These are phyloP conservation scores for Ceyx margarethae DNA, from an alignment of 2,113 vertebrate genomes.

Conservation along the genomic window DNA sequence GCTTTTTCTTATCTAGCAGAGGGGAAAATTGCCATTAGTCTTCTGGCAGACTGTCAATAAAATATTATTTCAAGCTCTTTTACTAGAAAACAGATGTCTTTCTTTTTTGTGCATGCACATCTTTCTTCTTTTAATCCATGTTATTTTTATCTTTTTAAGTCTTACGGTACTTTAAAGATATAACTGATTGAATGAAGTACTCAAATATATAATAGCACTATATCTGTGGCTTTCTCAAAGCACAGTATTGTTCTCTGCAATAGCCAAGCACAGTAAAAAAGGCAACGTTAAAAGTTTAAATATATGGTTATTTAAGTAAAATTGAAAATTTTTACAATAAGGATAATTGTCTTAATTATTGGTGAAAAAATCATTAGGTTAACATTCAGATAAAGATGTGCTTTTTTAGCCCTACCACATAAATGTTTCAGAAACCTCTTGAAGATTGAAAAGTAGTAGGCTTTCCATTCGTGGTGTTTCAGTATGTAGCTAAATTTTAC, in stretches of 20 bases:
- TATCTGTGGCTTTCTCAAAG: not conserved
- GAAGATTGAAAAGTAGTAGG: not conserved
- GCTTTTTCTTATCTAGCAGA: not conserved
- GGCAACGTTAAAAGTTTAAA: not conserved
- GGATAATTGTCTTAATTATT: not conserved
- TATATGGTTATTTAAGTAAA: not conserved
- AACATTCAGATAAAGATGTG: not conserved
- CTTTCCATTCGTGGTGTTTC: not conserved
- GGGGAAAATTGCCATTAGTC: not conserved
- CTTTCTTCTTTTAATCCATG: not conserved
- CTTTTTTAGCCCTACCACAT: not conserved
- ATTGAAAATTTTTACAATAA: not conserved
- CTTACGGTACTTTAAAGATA: not conserved
- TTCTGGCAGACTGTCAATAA: not conserved
- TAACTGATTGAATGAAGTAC: not conserved
- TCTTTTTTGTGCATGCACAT: not conserved
- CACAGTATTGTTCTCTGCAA: not conserved
- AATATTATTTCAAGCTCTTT: not conserved
- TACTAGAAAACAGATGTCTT: not conserved
- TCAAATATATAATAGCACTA: not conserved
- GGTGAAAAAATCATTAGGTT: not conserved
- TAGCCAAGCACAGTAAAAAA: not conserved
- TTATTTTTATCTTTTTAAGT: not conserved
- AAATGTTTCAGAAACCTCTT: not conserved
- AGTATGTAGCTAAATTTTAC: not conserved